These are phyloP conservation scores for Zaprionus ornatus DNA, from an alignment of 1,140 invertebrate species.

Conservation along the genomic window DNA sequence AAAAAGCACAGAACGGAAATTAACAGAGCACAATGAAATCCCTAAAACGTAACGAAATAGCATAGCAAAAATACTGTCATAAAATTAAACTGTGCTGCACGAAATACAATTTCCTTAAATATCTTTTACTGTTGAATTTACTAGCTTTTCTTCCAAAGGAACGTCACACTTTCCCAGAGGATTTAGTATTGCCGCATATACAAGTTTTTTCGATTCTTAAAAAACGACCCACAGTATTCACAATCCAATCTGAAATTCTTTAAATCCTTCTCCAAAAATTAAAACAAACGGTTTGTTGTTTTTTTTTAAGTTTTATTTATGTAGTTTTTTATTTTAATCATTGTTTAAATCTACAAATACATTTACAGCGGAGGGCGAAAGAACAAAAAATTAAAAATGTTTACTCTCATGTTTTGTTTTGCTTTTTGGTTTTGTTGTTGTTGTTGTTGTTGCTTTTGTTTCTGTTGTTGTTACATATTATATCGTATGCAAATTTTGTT, in stretches of 20 bases:
- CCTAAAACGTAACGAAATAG: neutral
- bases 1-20: neutral
- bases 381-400: constrained; percentile 83
- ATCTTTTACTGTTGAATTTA: neutral
- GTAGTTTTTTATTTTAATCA: constrained; percentile 83
- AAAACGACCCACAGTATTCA: no score
- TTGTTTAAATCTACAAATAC: constrained; percentile 84
- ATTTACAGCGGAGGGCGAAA: constrained; percentile 84
- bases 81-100: neutral
- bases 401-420: constrained; percentile 73
- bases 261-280: neutral
- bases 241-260: neutral
- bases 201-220: no score
- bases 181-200: no score
- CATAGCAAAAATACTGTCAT: neutral
- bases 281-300: constrained; percentile 25
- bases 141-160: no score
- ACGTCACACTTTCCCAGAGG: no score
- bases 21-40: neutral
- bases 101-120: neutral
- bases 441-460: constrained; percentile 71
- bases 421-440: constrained; percentile 56
- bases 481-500: constrained; percentile 71
- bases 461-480: constrained; percentile 68
- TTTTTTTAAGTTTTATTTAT: constrained; percentile 83